Evolutionary conservation across 2,113 vertebrate species (phyloP), one percentile per base, ranked within the genome.

Genomic region (Stercorarius parasiticus): DNA sequence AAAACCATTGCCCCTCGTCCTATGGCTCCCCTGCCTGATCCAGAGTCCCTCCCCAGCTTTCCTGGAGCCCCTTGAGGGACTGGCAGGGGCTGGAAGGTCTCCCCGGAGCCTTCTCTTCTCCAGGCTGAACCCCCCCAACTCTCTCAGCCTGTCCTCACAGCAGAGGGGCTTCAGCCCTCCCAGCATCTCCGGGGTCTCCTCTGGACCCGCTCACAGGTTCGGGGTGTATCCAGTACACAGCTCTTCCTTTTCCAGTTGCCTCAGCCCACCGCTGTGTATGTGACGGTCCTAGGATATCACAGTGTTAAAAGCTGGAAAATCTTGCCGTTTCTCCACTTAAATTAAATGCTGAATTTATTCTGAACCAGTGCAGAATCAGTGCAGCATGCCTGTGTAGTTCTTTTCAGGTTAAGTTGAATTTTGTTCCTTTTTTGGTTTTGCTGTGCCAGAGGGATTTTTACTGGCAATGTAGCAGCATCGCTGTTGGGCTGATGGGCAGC

Each of bases 301-400:
- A 0, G 7, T 34, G 32, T 3, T 62, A 67, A 47, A 85, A 76
- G 26, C 0, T 62, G 59, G 30, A 49, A 78, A 27, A 9, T 53
- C 15, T n/a, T 73, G 32, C 27, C 19, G 14, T 76, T 73, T 23
- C 17, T 18, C 30, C 23, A 13, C 15, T 38, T 49, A 9, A 0
- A 23, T 2, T 21, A 67, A 82, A 49, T 42, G 23, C 16, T 45
- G 47, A 34, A n/a, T 92, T 80, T 45, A 23, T 13, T 45, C 56
- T 59, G 55, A 84, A 17, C 20, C 0, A 0, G 13, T 15, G 34
- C 17, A 4, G 7, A 20, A 1, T 76, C 61, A 6, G 5, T 66
- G 21, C 40, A 4, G 17, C 19, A 16, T 15, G 50, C 27, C 22
- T 50, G 6, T 11, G 13, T 40, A 42, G 2, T 10, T 23, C 38